Base-by-base conservation (phyloP, 1,140 invertebrate genomes). In the Oppia nitens region DNA sequence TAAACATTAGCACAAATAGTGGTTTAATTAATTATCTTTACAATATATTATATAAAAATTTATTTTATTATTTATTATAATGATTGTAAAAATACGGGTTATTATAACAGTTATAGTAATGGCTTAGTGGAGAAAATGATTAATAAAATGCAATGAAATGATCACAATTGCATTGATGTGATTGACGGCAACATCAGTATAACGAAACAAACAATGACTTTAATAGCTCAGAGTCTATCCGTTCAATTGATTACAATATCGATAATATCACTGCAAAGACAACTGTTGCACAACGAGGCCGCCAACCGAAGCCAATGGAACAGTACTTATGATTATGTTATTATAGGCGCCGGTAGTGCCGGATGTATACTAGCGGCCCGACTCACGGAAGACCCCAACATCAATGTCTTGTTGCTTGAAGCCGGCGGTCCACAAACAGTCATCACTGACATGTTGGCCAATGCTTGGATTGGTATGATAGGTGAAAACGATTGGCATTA, bases 401-500 rank as follows among this genome's bases (percentile, higher is more conserved):
- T 55, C 21, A 48, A 23, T 49, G 78, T 89, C 4, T 69, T 89
- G 27, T 68, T 89, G 0, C 59, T 89, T 60, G 51, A 80, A 70
- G 78, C 76, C 17, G 84, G 83, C 0, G 76, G 72, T 28, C 77
- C 82, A 27, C 83, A 84, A 66, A 82, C 78, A 17, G 81, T 81
- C 62, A 70, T 86, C 3, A 83, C 83, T 0, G 84, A 87, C 65
- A 76, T 87, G 1, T 85, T 84, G 0, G 68, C 84, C 20, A 71
- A 84, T 24, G 82, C 45, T 83, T 58, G 80, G 86, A 68, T 48
- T 66, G 28, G 40, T 14, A 32, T 52, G 28, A 47, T 26, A 6
- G 55, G 55, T 3, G 55, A 57, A 27, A 52, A 52, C 48, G 88
- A 93, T 73, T 95, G 87, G 85, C 75, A 78, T 9, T 93, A 83